These are phyloP conservation scores for Anomalospiza imberbis DNA, from an alignment of 2,797 vertebrate genomes.

Conservation along the genomic window DNA sequence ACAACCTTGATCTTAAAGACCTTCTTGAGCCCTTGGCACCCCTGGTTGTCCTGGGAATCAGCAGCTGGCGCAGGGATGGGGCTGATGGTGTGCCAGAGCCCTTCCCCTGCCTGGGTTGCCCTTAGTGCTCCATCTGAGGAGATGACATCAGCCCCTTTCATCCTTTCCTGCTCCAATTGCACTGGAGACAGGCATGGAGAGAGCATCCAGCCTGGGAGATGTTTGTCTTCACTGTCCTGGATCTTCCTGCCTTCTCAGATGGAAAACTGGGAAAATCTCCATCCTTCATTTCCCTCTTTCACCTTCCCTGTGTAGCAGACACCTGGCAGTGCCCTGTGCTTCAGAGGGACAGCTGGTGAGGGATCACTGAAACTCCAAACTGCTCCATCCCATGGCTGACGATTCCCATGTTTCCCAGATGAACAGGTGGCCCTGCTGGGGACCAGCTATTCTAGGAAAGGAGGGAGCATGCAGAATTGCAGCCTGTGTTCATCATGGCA, in stretches of 20 bases:
- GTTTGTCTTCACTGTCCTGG: not conserved
- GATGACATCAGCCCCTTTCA: conserved; percentile 8
- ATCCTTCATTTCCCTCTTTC: not conserved
- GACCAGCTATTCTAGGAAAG: not conserved
- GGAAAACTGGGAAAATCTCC: not conserved
- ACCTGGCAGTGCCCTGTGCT: not conserved
- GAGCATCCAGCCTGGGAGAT: not conserved
- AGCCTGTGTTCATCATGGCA: not conserved
- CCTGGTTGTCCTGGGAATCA: not conserved
- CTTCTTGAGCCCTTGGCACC: not conserved
- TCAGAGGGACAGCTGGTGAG: not conserved
- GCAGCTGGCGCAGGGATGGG: not conserved
- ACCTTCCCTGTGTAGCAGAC: not conserved
- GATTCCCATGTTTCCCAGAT: not conserved
- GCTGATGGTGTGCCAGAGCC: not conserved
- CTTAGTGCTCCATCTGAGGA: not conserved
- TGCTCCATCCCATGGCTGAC: not conserved
- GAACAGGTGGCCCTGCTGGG: not conserved
- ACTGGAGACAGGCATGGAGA: not conserved
- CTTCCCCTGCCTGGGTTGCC: not conserved
- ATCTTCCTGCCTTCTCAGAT: not conserved
- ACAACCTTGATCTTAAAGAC: not conserved
- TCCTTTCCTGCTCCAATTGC: not conserved
- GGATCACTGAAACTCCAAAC: not conserved
- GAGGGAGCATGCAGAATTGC: not conserved